These are phyloP conservation scores for Sterna hirundo DNA, from an alignment of 2,113 vertebrate species.

Conservation along the genomic window DNA sequence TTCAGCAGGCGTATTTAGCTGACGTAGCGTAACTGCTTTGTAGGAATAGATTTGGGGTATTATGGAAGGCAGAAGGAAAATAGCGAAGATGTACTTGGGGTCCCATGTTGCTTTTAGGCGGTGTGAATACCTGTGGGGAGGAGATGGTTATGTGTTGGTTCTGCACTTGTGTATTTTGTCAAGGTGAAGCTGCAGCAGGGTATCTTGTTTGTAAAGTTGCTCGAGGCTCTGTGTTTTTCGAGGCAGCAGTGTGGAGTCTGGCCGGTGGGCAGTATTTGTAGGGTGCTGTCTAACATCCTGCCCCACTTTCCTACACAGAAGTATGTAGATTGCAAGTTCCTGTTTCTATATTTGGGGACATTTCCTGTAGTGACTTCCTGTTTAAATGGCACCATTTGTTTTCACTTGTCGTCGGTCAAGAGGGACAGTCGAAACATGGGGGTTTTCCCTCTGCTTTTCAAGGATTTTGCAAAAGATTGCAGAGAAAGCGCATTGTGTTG, in stretches of 20 bases:
- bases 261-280: not conserved
- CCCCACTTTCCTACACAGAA: not conserved
- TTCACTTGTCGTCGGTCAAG: accelerated
- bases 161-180: accelerated
- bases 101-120: not conserved
- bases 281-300: not conserved
- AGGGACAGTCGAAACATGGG: accelerated
- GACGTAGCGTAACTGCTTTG: accelerated
- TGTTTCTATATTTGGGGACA: not conserved
- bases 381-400: not conserved
- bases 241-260: not conserved
- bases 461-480: not conserved
- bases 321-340: slow-evolving; percentile 47
- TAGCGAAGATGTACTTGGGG: not conserved
- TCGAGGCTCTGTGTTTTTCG: not conserved
- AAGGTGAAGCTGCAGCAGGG: not conserved
- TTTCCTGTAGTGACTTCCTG: slow-evolving; percentile 35
- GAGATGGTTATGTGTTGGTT: accelerated
- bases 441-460: not conserved
- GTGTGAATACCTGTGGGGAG: accelerated
- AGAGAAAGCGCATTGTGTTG: accelerated
- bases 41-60: not conserved
- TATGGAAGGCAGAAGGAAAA: accelerated
- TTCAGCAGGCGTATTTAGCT: not conserved
- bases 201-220: accelerated